Evolutionary conservation across 2,797 vertebrate species (phyloP).

Genomic region (Poeciliopsis presidionis): DNA sequence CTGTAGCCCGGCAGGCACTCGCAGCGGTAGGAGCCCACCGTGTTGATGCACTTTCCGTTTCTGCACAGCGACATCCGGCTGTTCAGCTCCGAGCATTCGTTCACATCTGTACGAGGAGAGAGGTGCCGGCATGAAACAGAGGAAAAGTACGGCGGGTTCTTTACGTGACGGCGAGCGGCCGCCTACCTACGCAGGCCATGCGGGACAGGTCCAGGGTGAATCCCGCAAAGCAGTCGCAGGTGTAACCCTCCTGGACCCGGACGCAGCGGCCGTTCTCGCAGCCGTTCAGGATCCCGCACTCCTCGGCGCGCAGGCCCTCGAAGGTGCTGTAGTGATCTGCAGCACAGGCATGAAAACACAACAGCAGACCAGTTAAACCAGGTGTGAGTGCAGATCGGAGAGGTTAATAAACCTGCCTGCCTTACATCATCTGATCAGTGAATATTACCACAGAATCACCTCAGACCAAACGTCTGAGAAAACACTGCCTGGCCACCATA

Average conservation of each 20-base stretch:
- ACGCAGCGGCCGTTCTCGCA: constrained; percentile 97
- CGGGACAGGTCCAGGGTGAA: constrained; percentile 92
- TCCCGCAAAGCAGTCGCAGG: constrained; percentile 96
- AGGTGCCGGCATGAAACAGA: not conserved
- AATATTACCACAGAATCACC: not conserved
- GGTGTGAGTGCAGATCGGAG: not conserved
- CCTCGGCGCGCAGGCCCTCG: constrained; percentile 91
- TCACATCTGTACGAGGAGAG: constrained; percentile 85
- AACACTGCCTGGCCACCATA: not conserved
- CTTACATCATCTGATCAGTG: not conserved
- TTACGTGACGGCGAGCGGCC: not conserved
- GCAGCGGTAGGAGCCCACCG: constrained; percentile 92
- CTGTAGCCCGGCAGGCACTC: constrained; percentile 91
- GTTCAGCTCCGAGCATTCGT: constrained; percentile 95
- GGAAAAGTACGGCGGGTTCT: too few species aligned
- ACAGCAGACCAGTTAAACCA: too few species aligned
- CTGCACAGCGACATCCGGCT: constrained; percentile 95
- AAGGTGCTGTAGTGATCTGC: constrained; percentile 86
- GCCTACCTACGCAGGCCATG: constrained; percentile 94
- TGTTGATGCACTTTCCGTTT: constrained; percentile 96
- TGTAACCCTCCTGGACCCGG: constrained; percentile 94
- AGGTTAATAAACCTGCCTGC: not conserved
- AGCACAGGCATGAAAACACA: not conserved
- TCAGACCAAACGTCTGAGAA: not conserved
- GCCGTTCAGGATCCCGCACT: constrained; percentile 95